phyloP scores from a whole-genome alignment of 2,888 invertebrate species.

The Epiperipatus broadwayi region DNA sequence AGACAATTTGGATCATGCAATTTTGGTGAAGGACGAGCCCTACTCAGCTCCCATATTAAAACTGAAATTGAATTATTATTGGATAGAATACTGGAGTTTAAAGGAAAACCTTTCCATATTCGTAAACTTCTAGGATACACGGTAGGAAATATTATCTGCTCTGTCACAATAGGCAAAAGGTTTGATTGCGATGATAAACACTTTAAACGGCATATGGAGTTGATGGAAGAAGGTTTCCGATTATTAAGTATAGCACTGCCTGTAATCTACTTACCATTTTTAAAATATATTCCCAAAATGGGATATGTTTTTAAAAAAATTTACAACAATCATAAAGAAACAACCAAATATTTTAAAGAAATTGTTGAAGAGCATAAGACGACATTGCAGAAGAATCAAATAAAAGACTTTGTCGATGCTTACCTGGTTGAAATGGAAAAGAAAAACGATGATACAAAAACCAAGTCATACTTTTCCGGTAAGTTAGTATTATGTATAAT shows the following conservation, averaged over 20 bases:
- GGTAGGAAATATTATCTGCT: constrained; percentile 75
- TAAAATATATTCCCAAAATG: constrained; percentile 44
- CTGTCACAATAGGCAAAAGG: constrained; percentile 67
- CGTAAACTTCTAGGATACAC: constrained; percentile 56
- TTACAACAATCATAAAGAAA: constrained; percentile 5
- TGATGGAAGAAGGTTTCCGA: constrained; percentile 79
- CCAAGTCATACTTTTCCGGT: constrained; percentile 13
- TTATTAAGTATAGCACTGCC: constrained; percentile 62
- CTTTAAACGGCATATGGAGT: constrained; percentile 55
- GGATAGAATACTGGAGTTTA: constrained; percentile 40
- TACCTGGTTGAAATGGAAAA: constrained; percentile 59
- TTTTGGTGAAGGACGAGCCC: not conserved
- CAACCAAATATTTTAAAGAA: constrained; percentile 22
- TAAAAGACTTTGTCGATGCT: constrained; percentile 64
- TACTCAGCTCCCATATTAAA: constrained; percentile 36
- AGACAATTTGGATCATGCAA: constrained; percentile 45
- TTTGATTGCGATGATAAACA: constrained; percentile 55
- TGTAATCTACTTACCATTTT: constrained; percentile 60
- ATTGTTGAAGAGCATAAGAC: constrained; percentile 39
- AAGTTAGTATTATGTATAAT: not conserved
- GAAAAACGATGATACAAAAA: constrained; percentile 40
- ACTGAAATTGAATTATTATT: constrained; percentile 56
- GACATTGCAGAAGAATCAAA: constrained; percentile 50
- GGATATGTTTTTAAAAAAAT: constrained; percentile 43
- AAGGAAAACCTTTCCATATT: constrained; percentile 49